Percentiles rank a stretch among this genome's conserved stretches.
These are phyloP conservation scores for Pelobates fuscus DNA, from an alignment of 2,113 vertebrate genomes.

Conservation along the genomic window DNA sequence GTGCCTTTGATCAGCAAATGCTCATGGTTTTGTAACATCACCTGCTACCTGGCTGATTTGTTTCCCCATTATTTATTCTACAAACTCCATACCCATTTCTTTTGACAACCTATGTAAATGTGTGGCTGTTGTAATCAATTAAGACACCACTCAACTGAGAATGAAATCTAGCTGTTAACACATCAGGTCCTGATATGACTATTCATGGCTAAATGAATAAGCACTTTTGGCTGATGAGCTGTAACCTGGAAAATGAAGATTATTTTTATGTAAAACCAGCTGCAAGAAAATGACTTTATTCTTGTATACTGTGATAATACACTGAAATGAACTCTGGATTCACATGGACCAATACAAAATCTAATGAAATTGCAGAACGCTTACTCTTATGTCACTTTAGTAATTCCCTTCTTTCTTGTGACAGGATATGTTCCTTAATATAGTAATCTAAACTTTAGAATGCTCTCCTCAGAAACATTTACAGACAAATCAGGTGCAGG, in stretches of 20 bases:
- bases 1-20: constrained; percentile 46
- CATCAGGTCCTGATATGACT: constrained; percentile 53
- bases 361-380: constrained; percentile 44
- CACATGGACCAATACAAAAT: constrained; percentile 36
- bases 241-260: constrained; percentile 53
- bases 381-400: constrained; percentile 21
- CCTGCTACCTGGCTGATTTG: background rate
- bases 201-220: constrained; percentile 40
- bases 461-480: background rate
- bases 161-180: constrained; percentile 61
- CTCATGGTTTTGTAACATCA: constrained; percentile 28
- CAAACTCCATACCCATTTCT: background rate
- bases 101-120: constrained; percentile 18
- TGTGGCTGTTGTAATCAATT: constrained; percentile 59
- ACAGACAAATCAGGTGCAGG: background rate
- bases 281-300: constrained; percentile 47
- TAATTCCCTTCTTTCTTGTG: background rate
- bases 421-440: too few relatives aligned
- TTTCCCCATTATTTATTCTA: background rate
- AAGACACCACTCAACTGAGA: constrained; percentile 54
- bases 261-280: constrained; percentile 52
- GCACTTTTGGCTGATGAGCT: constrained; percentile 50
- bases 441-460: too few relatives aligned
- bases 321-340: constrained; percentile 54
- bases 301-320: constrained; percentile 60